Evolutionary conservation across 2,797 vertebrate species (phyloP).

Genomic region (Acrocephalus scirpaceus): DNA sequence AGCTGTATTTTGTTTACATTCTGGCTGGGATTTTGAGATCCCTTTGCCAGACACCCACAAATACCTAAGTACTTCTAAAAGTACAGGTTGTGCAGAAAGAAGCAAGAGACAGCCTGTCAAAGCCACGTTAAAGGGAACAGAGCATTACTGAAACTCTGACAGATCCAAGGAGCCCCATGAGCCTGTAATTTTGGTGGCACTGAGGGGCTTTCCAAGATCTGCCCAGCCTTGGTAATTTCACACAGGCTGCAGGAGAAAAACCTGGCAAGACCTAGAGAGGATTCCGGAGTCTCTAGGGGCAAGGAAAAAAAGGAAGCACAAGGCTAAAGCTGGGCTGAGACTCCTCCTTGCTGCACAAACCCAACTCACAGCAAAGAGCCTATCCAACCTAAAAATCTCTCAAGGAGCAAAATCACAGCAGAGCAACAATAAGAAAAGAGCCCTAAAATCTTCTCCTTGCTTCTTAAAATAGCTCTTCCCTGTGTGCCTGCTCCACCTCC

Average conservation of each 20-base stretch:
- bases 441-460: not conserved
- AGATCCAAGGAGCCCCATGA: not conserved
- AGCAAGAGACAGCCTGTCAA: slow-evolving; percentile 43
- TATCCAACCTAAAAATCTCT: not conserved
- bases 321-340: not conserved
- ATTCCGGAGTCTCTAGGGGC: not conserved
- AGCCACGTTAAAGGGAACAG: not conserved
- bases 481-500: rapidly evolving
- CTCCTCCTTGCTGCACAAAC: not conserved
- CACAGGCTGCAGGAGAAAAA: not conserved
- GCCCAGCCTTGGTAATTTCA: not conserved
- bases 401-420: not conserved
- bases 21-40: slow-evolving; percentile 71
- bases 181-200: not conserved
- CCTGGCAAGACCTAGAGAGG: not conserved
- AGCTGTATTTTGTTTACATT: slow-evolving; percentile 72
- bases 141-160: not conserved
- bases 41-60: slow-evolving; percentile 55
- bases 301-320: not conserved
- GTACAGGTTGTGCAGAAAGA: slow-evolving; percentile 56
- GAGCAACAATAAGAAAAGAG: not conserved
- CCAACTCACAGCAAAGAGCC: not conserved
- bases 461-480: slow-evolving; percentile 39
- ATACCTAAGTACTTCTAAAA: slow-evolving; percentile 55
- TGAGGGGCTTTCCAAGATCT: not conserved